Evolutionary conservation across 23 tunicate species (phyloP), one percentile per base, ranked within the genome.

Genomic region (Ascidia mentula): DNA sequence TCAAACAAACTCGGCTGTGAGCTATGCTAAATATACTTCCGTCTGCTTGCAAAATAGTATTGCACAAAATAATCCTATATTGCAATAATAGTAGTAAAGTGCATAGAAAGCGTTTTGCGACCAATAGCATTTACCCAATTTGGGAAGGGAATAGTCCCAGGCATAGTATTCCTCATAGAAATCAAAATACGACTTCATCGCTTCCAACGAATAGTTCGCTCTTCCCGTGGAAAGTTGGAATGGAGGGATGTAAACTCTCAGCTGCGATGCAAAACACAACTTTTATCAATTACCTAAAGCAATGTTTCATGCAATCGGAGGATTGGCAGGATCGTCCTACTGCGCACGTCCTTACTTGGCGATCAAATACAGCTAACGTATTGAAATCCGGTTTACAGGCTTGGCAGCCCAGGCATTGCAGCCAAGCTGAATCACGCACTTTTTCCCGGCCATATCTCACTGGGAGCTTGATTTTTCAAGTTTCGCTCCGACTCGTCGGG

Each of bases 111-210:
- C 39, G 39, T 17, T 24, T 34, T 36, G 18, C 4, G 18, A 45
- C 80, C n/a, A n/a, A n/a, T n/a, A n/a, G n/a, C n/a, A n/a, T n/a
- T 37, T 72, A 88, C 98, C 98, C 26, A 65, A 77, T 77, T 93
- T 93, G 32, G 98, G 98, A 13, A 93, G 82, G 5, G 98, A 70
- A 53, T 85, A 93, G 18, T 87, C 84, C 81, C 88, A 84, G n/a
- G 71, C 84, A 72, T 88, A 93, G 32, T 38, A 37, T 40, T 84
- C 87, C 72, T 93, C 98, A 80, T 24, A 93, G 59, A 72, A 84
- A 73, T 93, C 93, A 45, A 93, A 93, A 32, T 38, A 59, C 18
- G 32, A 73, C 77, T 93, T 88, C 86, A 84, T 85, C 22, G 88
- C 93, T 3, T 84, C 82, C 31, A 93, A 40, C 0, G 98, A 72